Base-by-base conservation (phyloP, 2,113 vertebrate species). In the Lepisosteus osseus region DNA sequence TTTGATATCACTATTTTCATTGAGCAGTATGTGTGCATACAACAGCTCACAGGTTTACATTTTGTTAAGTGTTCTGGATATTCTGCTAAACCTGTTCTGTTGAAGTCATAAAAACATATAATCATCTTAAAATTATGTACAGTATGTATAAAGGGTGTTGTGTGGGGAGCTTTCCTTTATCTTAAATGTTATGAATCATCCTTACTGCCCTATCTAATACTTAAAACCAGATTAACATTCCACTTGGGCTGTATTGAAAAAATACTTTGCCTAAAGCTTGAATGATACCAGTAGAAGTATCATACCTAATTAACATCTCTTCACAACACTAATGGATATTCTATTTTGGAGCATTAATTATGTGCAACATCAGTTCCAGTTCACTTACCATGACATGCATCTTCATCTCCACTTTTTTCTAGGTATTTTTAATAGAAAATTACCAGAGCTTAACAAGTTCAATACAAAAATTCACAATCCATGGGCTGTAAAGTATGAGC, bases 321-420 rank as follows among this genome's bases (percentile, higher is more conserved):
- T 82, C 84, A 82, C 81, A 85, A 80, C 79, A 81, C 87, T 88
- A 88, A 88, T 88, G 86, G 84, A 81, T 78, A 86, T 84, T 90
- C 79, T 86, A 88, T 90, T 89, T 88, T 83, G 78, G 83, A 87
- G 79, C 85, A 86, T 87, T 90, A 89, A 91, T 90, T 88, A 92
- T 86, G 82, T 81, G 77, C 83, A 81, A 77, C 89, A 84, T 90
- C 87, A 78, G 85, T 87, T 89, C 81, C 84, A 87, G 82, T 83
- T 90, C 85, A 82, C 85, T 90, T 90, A 83, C 78, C 81, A 71
- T 83, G 80, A 82, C 85, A 84, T 80, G 80, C 79, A 79, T 79
- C 82, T 87, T 81, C 80, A 81, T 85, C 82, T 77, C 82, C 77
- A 75, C 73, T 69, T 68, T 67, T 54, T 47, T n/a, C 17, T 11